phyloP scores from a whole-genome alignment of 2,797 vertebrate genomes.

The Hoplostethus mediterraneus region DNA sequence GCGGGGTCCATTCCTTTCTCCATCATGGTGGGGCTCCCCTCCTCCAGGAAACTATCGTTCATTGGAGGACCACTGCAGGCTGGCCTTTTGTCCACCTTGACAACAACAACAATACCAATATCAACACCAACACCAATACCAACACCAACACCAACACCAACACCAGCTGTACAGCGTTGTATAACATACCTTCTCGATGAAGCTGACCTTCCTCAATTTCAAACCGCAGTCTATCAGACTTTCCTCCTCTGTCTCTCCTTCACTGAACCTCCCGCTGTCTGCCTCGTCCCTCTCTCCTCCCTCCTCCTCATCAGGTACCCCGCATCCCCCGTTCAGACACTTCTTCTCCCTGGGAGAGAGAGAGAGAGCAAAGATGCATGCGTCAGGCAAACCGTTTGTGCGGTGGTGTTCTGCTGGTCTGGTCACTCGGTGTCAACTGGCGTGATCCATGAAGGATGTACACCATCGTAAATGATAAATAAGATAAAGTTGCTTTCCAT shows the following conservation, averaged over 20 bases:
- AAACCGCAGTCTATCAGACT: slow-evolving; percentile 91
- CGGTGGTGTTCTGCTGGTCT: slow-evolving; percentile 12
- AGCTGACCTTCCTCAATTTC: slow-evolving; percentile 96
- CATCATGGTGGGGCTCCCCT: slow-evolving; percentile 97
- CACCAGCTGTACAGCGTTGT: background rate
- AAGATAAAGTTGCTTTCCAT: slow-evolving; percentile 35
- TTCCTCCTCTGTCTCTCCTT: slow-evolving; percentile 91
- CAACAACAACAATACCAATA: background rate
- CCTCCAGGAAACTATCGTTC: slow-evolving; percentile 89
- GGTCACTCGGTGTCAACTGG: slow-evolving; percentile 19
- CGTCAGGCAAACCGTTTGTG: slow-evolving; percentile 25
- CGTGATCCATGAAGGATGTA: slow-evolving; percentile 35
- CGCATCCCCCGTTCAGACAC: slow-evolving; percentile 94
- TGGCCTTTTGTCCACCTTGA: slow-evolving; percentile 81
- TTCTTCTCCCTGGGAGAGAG: slow-evolving; percentile 84
- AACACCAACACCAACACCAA: background rate
- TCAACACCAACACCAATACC: background rate
- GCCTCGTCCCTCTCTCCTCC: slow-evolving; percentile 88
- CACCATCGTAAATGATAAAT: slow-evolving; percentile 8
- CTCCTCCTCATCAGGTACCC: slow-evolving; percentile 91
- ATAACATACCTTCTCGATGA: slow-evolving; percentile 87
- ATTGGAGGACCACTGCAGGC: slow-evolving; percentile 69
- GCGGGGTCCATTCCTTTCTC: slow-evolving; percentile 94
- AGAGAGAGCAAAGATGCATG: slow-evolving; percentile 23
- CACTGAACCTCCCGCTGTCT: slow-evolving; percentile 82